Evolutionary conservation across 2,113 vertebrate genomes (phyloP).

Genomic region (Ochotona curzoniae): DNA sequence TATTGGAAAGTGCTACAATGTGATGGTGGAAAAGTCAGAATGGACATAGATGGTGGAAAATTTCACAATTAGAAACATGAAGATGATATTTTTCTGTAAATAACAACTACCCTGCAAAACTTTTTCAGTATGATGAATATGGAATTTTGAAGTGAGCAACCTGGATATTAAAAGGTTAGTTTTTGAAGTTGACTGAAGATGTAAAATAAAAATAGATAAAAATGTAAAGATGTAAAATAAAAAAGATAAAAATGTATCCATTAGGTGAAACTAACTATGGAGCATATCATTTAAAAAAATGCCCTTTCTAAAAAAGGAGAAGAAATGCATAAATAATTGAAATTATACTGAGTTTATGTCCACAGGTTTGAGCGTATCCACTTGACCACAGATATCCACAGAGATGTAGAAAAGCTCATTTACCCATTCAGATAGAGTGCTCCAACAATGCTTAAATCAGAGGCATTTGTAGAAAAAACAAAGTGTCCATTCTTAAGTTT

Average conservation of each 20-base stretch:
- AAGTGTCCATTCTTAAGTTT: not conserved
- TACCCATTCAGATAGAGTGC: not conserved
- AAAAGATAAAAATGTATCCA: not conserved
- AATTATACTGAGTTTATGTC: not conserved
- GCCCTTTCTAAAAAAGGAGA: not conserved
- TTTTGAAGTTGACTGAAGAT: not conserved
- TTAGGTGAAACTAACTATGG: slow-evolving; percentile 34
- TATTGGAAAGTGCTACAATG: not conserved
- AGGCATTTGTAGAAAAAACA: not conserved
- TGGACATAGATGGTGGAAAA: not conserved
- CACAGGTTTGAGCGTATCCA: not conserved
- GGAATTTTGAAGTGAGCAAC: not conserved
- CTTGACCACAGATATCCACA: not conserved
- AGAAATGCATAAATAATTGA: not conserved
- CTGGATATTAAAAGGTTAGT: not conserved
- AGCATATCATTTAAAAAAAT: slow-evolving; percentile 1
- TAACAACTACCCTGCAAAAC: not conserved
- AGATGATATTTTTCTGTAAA: not conserved
- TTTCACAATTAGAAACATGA: not conserved
- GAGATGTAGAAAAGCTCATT: not conserved
- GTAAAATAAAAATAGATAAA: too few species aligned
- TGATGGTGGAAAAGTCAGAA: not conserved
- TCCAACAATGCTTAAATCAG: not conserved
- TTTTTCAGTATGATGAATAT: not conserved
- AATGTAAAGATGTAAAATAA: too few species aligned